Conservation (phyloP, 2,797 vertebrate species). For the Cossypha niveicapilla region DNA sequence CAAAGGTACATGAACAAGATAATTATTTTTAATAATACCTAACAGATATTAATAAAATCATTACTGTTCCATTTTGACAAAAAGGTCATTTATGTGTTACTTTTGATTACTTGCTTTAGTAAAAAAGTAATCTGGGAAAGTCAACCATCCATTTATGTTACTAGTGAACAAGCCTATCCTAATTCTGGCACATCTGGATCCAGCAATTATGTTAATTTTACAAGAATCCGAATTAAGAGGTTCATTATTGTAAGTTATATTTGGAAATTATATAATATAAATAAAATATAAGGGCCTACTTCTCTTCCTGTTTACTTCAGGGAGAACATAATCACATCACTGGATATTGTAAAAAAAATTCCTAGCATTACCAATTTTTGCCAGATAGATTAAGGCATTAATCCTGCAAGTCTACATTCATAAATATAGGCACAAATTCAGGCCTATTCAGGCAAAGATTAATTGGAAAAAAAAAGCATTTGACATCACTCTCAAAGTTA, state of each 20-base stretch:
- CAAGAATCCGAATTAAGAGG: slow-evolving; percentile 21
- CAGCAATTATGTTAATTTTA: neutral
- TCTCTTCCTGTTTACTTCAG: neutral
- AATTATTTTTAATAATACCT: neutral
- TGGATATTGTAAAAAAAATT: neutral
- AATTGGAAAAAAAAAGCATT: neutral
- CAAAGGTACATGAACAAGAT: neutral
- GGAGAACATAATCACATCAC: neutral
- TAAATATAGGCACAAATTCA: neutral
- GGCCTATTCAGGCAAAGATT: neutral
- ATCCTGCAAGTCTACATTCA: neutral
- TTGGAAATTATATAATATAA: neutral
- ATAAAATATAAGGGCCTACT: slow-evolving; percentile 20
- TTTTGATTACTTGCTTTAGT: neutral
- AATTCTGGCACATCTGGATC: slow-evolving; percentile 8
- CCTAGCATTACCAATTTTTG: neutral
- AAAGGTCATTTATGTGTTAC: neutral
- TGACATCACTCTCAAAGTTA: neutral
- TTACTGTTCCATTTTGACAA: neutral
- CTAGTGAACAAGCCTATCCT: neutral
- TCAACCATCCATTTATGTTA: neutral
- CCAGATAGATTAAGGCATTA: neutral
- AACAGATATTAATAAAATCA: neutral
- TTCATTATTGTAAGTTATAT: slow-evolving; percentile 22
- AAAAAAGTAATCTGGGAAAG: neutral